phyloP scores from a whole-genome alignment of 2,888 invertebrate genomes.

The Diachrysia chrysitis region DNA sequence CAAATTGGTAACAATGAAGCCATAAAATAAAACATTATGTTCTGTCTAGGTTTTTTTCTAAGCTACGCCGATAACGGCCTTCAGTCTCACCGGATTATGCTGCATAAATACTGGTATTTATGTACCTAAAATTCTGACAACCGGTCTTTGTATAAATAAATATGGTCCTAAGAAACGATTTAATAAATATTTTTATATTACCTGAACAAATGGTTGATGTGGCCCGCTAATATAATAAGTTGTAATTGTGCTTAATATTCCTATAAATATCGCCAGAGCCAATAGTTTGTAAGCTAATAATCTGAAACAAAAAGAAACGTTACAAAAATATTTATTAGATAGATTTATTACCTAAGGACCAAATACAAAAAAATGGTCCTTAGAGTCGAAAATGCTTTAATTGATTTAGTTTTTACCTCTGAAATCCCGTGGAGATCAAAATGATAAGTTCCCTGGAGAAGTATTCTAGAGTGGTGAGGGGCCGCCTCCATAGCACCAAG shows the following conservation, averaged over 20 bases:
- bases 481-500: slow-evolving; percentile 94
- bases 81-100: too few species aligned
- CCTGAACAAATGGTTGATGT: slow-evolving; percentile 90
- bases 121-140: too few species aligned
- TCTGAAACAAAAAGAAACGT: slow-evolving; percentile 79
- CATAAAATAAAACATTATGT: too few species aligned
- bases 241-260: slow-evolving; percentile 84
- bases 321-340: not conserved
- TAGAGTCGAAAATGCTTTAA: not conserved
- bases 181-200: slow-evolving; percentile 59
- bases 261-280: slow-evolving; percentile 84
- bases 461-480: slow-evolving; percentile 94
- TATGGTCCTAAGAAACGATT: not conserved
- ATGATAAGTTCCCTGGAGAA: slow-evolving; percentile 93
- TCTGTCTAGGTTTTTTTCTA: too few species aligned
- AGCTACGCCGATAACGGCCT: too few species aligned
- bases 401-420: slow-evolving; percentile 74
- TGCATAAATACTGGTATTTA: too few species aligned
- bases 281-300: slow-evolving; percentile 90
- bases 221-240: slow-evolving; percentile 91
- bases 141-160: too few species aligned
- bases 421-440: slow-evolving; percentile 87
- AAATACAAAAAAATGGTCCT: not conserved
- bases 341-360: not conserved
- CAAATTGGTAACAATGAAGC: not conserved